phyloP scores from a whole-genome alignment of 1,140 invertebrate species.

The Pseudomyrmex cubaensis region DNA sequence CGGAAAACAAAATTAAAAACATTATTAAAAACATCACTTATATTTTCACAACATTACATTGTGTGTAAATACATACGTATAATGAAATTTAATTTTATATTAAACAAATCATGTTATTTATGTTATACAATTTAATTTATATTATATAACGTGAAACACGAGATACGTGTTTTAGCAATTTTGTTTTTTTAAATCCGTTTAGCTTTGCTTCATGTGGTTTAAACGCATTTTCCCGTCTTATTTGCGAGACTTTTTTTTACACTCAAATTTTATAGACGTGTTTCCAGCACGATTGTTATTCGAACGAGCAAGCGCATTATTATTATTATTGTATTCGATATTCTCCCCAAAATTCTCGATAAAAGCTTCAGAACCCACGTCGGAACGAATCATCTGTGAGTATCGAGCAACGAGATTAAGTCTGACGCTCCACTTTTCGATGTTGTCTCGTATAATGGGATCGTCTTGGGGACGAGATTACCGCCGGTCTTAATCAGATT shows the following conservation, averaged over 20 bases:
- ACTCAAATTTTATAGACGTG: not conserved
- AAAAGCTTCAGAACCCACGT: conserved; percentile 46
- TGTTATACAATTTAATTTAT: no score
- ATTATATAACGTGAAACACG: no score
- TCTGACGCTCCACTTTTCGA: conserved; percentile 60
- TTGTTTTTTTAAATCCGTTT: not conserved
- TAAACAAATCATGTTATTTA: no score
- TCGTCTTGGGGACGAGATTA: conserved; percentile 59
- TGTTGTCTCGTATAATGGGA: conserved; percentile 58
- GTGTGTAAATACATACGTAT: no score
- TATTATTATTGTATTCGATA: conserved; percentile 29
- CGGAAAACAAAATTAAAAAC: no score
- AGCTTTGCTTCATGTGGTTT: not conserved
- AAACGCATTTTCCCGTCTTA: not conserved
- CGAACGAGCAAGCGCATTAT: conserved; percentile 14
- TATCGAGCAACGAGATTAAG: conserved; percentile 58
- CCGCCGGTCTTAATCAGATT: conserved; percentile 54
- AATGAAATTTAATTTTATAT: no score
- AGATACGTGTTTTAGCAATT: not conserved
- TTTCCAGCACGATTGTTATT: not conserved
- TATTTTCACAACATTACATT: no score
- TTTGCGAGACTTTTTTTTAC: not conserved
- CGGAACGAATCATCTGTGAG: conserved; percentile 52
- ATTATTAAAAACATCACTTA: no score
- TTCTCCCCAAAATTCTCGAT: conserved; percentile 50